A percentile compares a stretch with the other conserved stretches of the same genome.
Conservation (phyloP, 2,888 invertebrate species). For the Leistus spinibarbis region DNA sequence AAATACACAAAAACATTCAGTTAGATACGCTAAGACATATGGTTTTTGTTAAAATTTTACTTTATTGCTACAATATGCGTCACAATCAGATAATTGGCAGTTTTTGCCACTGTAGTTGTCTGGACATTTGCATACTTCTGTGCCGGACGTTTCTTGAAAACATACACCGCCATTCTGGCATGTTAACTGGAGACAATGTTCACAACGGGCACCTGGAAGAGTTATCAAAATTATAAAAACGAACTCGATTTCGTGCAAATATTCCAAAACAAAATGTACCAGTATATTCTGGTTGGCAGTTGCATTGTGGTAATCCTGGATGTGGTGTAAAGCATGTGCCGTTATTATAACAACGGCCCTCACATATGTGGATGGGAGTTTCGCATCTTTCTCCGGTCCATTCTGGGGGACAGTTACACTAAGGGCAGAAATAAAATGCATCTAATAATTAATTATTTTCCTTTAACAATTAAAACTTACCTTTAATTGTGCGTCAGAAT, state of each 20-base stretch:
- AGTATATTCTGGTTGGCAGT: conserved; percentile 62
- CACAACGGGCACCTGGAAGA: conserved; percentile 59
- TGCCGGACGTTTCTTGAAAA: conserved; percentile 53
- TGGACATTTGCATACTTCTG: conserved; percentile 62
- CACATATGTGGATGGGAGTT: conserved; percentile 63
- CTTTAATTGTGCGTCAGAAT: conserved; percentile 47
- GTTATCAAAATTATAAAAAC: no score
- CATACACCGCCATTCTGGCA: conserved; percentile 70
- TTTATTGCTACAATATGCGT: conserved; percentile 52
- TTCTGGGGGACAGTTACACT: conserved; percentile 66
- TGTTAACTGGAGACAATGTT: conserved; percentile 62
- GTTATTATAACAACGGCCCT: conserved; percentile 64
- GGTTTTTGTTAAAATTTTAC: conserved; percentile 42
- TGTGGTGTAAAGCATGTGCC: conserved; percentile 59
- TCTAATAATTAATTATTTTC: not conserved
- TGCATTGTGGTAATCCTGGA: conserved; percentile 54
- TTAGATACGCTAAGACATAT: not conserved
- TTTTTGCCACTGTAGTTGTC: conserved; percentile 61
- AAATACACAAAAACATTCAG: conserved; percentile 4
- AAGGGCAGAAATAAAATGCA: conserved; percentile 46
- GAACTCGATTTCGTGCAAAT: not conserved
- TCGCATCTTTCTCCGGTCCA: conserved; percentile 73
- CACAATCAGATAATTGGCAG: conserved; percentile 59
- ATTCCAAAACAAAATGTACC: no score
- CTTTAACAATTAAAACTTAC: conserved; percentile 1